Base-by-base conservation (phyloP, 2,888 invertebrate genomes). In the Heliconius sara region DNA sequence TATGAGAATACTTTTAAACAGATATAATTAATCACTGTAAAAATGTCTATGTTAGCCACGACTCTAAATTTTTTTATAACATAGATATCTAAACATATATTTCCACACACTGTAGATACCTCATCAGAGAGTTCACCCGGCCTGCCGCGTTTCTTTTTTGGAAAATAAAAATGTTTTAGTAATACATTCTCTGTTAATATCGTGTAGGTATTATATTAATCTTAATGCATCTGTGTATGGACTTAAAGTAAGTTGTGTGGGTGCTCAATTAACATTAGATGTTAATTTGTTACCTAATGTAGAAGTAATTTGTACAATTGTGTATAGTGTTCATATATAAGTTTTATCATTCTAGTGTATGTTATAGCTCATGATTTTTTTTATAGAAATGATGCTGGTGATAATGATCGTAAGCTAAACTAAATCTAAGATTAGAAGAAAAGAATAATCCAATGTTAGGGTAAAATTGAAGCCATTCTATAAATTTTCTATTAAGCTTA, bases 51-150 rank as follows among this genome's bases (percentile, higher is more conserved):
- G 95, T 95, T 95, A 95, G 95, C 93, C 94, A 95, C 95, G 93
- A 88, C 85, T 91, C 91, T 93, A 92, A 85, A 85, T 87, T 86
- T 87, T 85, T 92, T 91, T 94, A 92, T 90, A 83, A 93, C 93
- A 94, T 92, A 89, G 90, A 86, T 84, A 86, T 91, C 92, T 94
- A 94, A 92, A 94, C 94, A 94, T 91, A 91, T 93, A 94, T 88
- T 90, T 91, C 85, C 94, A 94, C 95, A 94, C 93, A 90, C 88
- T 79, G 87, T 92, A 90, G 39, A 75, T 95, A 94, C 95, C 97
- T 97, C 97, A 95, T 97, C 97, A 95, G 96, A 90, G 95, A 97
- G 96, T 96, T 97, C 97, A 94, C 97, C 98, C 91, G 97, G 97
- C 93, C 97, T 97, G 95, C 96, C 96, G 94, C 96, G 96, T 95